Evolutionary conservation across 2,888 invertebrate species (phyloP), one percentile per base, ranked within the genome.

Genomic region (Acleris literana): DNA sequence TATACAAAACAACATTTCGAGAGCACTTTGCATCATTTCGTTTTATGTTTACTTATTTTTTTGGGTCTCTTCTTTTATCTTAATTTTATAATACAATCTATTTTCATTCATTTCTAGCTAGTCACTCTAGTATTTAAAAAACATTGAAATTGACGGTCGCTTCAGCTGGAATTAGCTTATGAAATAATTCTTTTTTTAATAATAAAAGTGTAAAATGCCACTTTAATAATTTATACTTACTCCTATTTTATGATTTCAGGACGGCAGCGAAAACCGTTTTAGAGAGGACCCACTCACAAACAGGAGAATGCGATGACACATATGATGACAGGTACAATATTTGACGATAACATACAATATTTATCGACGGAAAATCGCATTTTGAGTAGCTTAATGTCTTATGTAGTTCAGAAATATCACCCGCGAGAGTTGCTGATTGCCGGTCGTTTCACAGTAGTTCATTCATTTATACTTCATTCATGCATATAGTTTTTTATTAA

Each of bases 241-340:
- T 44, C 29, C 18, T 1, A 9, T 52, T 51, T 63, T 54, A 71
- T 56, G 20, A 54, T 80, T 83, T 70, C 82, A 92, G 92, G 84
- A 73, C 80, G 68, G 80, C 86, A 91, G 95, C 90, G 9, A 95
- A 96, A 86, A 94, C 95, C n/a, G 93, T 95, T 86, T 76, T 92
- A 53, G 92, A 92, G 72, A 84, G 92, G 71, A 87, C 91, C 2
- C 90, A 88, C 69, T 92, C 92, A 16, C 92, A 92, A 75, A 83
- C 87, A 48, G 90, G 90, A 3, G 92, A 92, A 80, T 82, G 86
- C 33, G 94, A 94, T 69, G 95, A 95, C 72, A 93, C 93, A 29
- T 93, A 93, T 69, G 95, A 95, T 73, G 95, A 95, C 76, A 94
- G 94, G 95, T 95, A 84, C 76, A 70, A 39, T 43, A 49, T 54